These are phyloP conservation scores for Rynchops niger DNA, from an alignment of 2,113 vertebrate genomes.

Conservation along the genomic window DNA sequence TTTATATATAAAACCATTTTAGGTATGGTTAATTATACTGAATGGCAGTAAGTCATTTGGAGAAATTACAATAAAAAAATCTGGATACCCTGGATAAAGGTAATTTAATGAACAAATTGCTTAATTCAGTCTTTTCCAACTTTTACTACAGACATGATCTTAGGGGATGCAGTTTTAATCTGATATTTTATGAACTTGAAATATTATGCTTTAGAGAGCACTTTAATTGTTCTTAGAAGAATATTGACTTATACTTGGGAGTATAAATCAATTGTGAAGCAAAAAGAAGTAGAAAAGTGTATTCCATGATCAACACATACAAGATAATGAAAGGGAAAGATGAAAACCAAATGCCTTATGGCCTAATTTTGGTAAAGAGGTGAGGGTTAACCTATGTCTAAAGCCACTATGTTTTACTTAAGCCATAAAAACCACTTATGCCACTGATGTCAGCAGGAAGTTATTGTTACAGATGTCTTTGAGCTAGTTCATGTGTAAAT, in stretches of 20 bases:
- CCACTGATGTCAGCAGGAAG: not conserved
- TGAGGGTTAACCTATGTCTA: not conserved
- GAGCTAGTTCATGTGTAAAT: not conserved
- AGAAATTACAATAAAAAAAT: not conserved
- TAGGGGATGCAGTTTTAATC: not conserved
- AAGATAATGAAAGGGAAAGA: not conserved
- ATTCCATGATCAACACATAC: not conserved
- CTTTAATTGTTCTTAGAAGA: not conserved
- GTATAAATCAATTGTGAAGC: not conserved
- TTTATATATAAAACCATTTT: not conserved
- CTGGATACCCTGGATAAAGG: not conserved
- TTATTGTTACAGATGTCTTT: not conserved
- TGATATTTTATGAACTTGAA: not conserved
- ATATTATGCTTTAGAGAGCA: not conserved
- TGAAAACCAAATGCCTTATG: not conserved
- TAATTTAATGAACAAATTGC: not conserved
- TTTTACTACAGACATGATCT: not conserved
- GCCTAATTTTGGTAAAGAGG: not conserved
- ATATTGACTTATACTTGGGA: not conserved
- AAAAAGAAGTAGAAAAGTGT: not conserved
- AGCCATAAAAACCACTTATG: not conserved
- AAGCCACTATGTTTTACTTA: not conserved
- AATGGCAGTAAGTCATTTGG: not conserved
- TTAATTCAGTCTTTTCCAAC: not conserved
- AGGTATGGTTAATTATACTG: not conserved